A percentile compares a stretch with the other conserved stretches of the same genome.
Conservation (phyloP, 2,888 invertebrate genomes). For the Aspidiotus destructor region DNA sequence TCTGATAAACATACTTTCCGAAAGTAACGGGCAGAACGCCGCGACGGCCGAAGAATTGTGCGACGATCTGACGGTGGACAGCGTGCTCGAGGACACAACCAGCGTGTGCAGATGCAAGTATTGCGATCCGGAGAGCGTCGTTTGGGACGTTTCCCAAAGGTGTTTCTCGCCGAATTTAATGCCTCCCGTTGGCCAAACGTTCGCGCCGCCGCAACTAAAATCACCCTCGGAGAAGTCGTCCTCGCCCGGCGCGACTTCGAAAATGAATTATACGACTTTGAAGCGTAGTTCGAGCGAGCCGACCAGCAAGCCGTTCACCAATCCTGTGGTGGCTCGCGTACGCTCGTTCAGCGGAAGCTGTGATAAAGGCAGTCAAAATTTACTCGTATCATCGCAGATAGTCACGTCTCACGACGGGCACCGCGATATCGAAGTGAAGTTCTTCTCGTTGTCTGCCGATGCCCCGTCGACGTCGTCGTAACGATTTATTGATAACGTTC, state of each 20-base stretch:
- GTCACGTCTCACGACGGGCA: slow-evolving; percentile 68
- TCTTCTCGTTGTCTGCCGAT: slow-evolving; percentile 54
- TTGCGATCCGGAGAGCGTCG: slow-evolving; percentile 63
- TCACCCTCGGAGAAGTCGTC: neutral
- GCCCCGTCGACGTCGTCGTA: neutral
- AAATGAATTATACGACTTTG: slow-evolving; percentile 38
- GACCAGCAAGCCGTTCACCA: slow-evolving; percentile 42
- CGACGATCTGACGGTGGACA: slow-evolving; percentile 14
- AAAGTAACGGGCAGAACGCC: slow-evolving; percentile 3
- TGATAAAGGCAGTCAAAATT: slow-evolving; percentile 43
- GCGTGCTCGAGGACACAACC: too few species aligned
- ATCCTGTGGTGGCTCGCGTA: slow-evolving; percentile 41
- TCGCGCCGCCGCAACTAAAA: neutral
- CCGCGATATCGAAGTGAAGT: slow-evolving; percentile 66
- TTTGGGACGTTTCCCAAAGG: slow-evolving; percentile 58
- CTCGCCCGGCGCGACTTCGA: neutral
- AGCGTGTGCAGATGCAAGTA: slow-evolving; percentile 60
- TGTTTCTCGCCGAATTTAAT: slow-evolving; percentile 34
- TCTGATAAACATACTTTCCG: slow-evolving; percentile 16
- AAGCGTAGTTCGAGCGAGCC: slow-evolving; percentile 55
- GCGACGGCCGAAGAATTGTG: slow-evolving; percentile 23
- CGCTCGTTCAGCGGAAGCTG: slow-evolving; percentile 40
- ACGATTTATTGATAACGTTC: too few species aligned
- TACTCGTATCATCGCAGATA: slow-evolving; percentile 67
- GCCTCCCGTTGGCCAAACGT: slow-evolving; percentile 1